Conservation (phyloP, 2,113 vertebrate genomes). For the Anolis carolinensis region DNA sequence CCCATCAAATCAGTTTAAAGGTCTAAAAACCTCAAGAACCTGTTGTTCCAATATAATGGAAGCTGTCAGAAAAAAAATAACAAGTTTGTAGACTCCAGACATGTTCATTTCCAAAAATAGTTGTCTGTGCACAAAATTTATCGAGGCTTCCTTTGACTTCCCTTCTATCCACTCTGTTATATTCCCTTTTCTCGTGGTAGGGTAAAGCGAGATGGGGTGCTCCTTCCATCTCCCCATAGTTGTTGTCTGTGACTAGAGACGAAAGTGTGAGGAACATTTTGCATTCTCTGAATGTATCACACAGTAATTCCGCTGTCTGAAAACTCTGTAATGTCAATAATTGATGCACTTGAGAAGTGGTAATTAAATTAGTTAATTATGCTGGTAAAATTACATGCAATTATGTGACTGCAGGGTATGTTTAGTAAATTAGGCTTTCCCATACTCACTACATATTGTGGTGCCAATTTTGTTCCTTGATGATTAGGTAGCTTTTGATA, state of each 20-base stretch:
- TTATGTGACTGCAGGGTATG: constrained; percentile 99
- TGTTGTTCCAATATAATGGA: not conserved
- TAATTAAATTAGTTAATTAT: constrained; percentile 99
- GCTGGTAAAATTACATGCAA: constrained; percentile 99
- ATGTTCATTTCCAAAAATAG: not conserved
- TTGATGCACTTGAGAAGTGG: constrained; percentile 99
- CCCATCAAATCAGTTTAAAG: not conserved
- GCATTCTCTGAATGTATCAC: constrained; percentile 95
- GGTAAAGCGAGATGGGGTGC: not conserved
- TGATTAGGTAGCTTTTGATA: constrained; percentile 99
- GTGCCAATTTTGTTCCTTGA: constrained; percentile 99
- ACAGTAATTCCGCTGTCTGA: constrained; percentile 97
- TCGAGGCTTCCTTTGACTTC: not conserved
- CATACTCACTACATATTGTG: constrained; percentile 98
- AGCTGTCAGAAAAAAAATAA: not conserved
- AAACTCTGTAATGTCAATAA: constrained; percentile 99
- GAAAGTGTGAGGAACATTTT: constrained; percentile 86
- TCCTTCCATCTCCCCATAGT: constrained; percentile 66
- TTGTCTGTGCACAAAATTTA: not conserved
- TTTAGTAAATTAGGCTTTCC: constrained; percentile 99
- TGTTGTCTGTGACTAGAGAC: constrained; percentile 79
- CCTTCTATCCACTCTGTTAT: constrained; percentile 43
- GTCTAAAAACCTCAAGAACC: not conserved
- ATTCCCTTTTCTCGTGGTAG: constrained; percentile 32
- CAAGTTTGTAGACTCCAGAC: not conserved